Evolutionary conservation across 2,888 invertebrate species (phyloP), one percentile per base, ranked within the genome.

Genomic region (Harpalus rufipes): DNA sequence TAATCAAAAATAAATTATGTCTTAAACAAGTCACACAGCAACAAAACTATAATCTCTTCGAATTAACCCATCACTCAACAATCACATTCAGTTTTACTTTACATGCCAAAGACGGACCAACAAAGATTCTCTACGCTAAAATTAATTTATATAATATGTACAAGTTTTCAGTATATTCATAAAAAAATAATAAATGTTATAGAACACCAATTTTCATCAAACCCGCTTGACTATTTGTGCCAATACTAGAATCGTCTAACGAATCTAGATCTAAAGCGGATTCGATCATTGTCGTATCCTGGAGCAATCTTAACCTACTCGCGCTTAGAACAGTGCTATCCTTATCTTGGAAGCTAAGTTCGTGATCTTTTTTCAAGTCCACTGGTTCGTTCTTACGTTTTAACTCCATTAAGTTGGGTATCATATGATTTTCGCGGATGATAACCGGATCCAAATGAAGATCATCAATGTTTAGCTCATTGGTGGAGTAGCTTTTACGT

Each of bases 231-330:
- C 95, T 95, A 87, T 93, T 94, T 86, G 94, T 93, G 86, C 94
- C 94, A 87, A 95, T 92, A 88, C 94, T 94, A 51, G 95, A 94
- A 87, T 95, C 95, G 89, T 96, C 96, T 87, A 97, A 92, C 88
- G 96, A 96, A 92, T 97, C 97, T 89, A 97, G 93, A 93, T 97
- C 97, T 87, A 97, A 92, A 85, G 97, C 97, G 84, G 97, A 96
- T 91, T 97, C 96, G 89, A 97, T 97, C 97, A 97, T 97, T 80
- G 97, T 97, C 85, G 96, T 96, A 92, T 97, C 96, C 90, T 96
- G 96, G 89, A 96, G 93, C 88, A 96, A 92, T 88, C 95, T 94
- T 90, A 96, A 92, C 86, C 95, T 93, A 90, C 95, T 96, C 85
- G 96, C 96, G 89, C 94, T 94, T 88, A 95, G 92, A 85, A 93